These are phyloP conservation scores for Prenolepis imparis DNA, from an alignment of 2,888 invertebrate species.

Conservation along the genomic window DNA sequence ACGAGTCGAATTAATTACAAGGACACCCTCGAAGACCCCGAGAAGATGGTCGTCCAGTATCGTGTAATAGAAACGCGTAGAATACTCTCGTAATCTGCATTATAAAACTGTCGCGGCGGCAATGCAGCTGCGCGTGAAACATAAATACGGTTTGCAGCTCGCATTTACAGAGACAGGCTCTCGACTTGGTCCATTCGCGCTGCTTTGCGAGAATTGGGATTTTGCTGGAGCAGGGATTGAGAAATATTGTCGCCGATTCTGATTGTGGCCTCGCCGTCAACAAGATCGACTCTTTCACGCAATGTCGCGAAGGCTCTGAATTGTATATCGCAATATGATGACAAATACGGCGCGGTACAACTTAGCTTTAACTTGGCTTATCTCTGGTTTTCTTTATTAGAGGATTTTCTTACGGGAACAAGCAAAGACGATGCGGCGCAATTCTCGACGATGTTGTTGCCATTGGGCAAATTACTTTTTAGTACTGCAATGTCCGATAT, in stretches of 20 bases:
- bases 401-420: constrained; percentile 1
- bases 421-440: constrained; percentile 14
- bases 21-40: constrained; percentile 23
- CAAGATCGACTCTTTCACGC: background rate
- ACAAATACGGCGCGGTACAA: background rate
- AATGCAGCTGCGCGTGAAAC: constrained; percentile 70
- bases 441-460: background rate
- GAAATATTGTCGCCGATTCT: constrained; percentile 13
- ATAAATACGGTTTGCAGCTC: constrained; percentile 52
- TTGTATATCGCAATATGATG: background rate
- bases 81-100: constrained; percentile 67
- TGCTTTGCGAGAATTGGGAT: background rate
- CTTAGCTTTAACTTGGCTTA: background rate
- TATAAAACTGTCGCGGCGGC: constrained; percentile 71
- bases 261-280: background rate
- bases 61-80: constrained; percentile 35
- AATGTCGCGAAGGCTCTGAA: background rate
- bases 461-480: constrained; percentile 55
- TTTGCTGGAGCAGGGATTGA: background rate
- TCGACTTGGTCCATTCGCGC: background rate
- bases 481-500: constrained; percentile 37
- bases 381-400: background rate
- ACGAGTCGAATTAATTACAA: constrained; percentile 68
- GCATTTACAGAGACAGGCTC: constrained; percentile 5
- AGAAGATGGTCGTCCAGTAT: constrained; percentile 36